Evolutionary conservation across 2,113 vertebrate genomes (phyloP).

Genomic region (Psilopogon haemacephalus): DNA sequence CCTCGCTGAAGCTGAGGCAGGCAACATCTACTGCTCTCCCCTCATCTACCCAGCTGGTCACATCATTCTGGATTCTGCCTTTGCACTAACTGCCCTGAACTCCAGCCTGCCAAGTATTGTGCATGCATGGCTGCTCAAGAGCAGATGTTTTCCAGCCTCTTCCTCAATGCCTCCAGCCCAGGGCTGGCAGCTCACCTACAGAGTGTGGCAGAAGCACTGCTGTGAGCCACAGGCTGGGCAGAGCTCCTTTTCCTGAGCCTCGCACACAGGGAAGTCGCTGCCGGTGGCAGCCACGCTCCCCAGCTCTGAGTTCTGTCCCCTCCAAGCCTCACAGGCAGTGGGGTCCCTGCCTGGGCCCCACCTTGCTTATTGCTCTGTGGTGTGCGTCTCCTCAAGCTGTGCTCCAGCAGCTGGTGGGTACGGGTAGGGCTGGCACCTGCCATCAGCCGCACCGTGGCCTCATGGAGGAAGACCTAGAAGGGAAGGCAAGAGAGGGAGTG

Average conservation of each 20-base stretch:
- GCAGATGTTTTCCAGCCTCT: neutral
- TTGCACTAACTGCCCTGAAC: neutral
- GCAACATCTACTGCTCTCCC: too few species aligned
- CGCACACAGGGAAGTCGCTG: neutral
- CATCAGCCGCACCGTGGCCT: constrained; percentile 96
- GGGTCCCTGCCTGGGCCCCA: neutral
- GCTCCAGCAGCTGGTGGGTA: constrained; percentile 96
- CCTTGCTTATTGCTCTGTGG: constrained; percentile 73
- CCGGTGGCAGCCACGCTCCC: neutral
- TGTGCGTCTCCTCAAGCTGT: constrained; percentile 86
- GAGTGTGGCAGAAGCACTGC: neutral
- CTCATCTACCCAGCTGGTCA: too few species aligned
- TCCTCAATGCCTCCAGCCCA: accelerated
- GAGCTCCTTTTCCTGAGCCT: neutral
- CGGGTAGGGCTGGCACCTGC: constrained; percentile 96
- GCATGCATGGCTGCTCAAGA: accelerated
- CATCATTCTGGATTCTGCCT: neutral
- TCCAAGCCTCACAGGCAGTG: neutral
- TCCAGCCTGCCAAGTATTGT: neutral
- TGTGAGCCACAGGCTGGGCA: neutral
- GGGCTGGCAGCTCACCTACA: neutral
- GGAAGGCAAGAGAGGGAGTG: neutral
- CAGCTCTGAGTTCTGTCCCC: accelerated
- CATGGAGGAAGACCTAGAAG: constrained; percentile 93
- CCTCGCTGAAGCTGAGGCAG: too few species aligned